Percentiles rank a stretch among this genome's conserved stretches.
Conservation (phyloP, 2,113 vertebrate species). For the Indicator indicator region DNA sequence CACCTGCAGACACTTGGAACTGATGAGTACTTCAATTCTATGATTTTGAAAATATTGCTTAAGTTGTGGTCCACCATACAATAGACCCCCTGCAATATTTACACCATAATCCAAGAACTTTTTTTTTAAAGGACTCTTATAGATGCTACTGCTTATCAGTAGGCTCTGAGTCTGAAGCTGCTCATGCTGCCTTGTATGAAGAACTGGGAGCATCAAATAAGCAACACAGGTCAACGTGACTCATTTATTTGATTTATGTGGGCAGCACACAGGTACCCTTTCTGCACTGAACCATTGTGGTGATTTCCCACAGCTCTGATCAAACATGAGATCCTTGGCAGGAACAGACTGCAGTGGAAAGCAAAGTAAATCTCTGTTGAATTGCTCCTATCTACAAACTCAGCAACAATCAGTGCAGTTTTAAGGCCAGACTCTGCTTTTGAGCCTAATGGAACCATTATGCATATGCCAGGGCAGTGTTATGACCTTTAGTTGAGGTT, state of each 20-base stretch:
- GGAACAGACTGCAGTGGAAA: background rate
- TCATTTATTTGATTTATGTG: background rate
- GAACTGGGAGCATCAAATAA: background rate
- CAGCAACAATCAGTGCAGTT: background rate
- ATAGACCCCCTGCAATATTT: background rate
- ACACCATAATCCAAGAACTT: background rate
- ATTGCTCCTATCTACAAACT: background rate
- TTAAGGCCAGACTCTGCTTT: conserved; percentile 4
- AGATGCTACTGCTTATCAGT: background rate
- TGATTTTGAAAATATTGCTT: background rate
- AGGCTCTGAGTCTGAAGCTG: background rate
- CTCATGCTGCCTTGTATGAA: background rate
- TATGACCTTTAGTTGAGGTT: background rate
- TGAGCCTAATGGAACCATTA: background rate
- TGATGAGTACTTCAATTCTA: background rate
- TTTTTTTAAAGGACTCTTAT: background rate
- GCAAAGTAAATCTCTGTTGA: background rate
- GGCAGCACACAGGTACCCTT: background rate
- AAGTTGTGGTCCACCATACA: background rate
- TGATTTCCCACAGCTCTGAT: background rate
- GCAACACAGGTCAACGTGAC: background rate
- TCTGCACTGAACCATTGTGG: background rate
- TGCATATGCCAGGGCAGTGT: background rate
- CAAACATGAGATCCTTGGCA: background rate
- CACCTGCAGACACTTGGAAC: background rate